phyloP scores from a whole-genome alignment of 2,888 invertebrate genomes.

The Tupiocoris notatus region DNA sequence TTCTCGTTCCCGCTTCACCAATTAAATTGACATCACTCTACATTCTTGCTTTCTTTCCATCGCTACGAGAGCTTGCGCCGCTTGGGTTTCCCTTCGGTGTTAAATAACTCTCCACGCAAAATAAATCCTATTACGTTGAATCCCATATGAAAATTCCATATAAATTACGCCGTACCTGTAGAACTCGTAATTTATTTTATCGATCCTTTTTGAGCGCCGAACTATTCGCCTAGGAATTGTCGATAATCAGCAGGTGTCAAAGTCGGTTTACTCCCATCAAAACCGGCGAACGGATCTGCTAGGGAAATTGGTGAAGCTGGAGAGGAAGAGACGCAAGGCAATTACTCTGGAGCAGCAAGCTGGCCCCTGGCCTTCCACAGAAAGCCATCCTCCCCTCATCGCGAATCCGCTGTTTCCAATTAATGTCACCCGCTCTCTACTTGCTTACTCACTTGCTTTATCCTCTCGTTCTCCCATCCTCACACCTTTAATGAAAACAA shows the following conservation, averaged over 20 bases:
- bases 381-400: constrained; percentile 8
- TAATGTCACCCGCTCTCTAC: constrained; percentile 22
- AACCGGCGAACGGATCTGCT: background rate
- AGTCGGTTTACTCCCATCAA: background rate
- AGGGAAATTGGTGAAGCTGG: background rate
- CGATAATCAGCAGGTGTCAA: background rate
- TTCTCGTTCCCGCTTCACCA: too few relatives aligned
- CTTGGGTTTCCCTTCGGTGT: too few relatives aligned
- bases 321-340: background rate
- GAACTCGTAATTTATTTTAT: too few relatives aligned
- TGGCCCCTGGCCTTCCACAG: background rate
- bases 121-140: too few relatives aligned
- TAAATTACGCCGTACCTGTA: too few relatives aligned
- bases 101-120: too few relatives aligned
- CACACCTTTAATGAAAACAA: constrained; percentile 37
- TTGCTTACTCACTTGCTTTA: background rate
- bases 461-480: background rate
- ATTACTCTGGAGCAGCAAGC: background rate
- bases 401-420: constrained; percentile 30
- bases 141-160: too few relatives aligned
- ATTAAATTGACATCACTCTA: too few relatives aligned
- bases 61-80: too few relatives aligned
- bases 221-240: too few relatives aligned
- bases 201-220: too few relatives aligned
- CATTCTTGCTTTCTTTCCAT: too few relatives aligned